These are phyloP conservation scores for Drosophila chauvacae DNA, from an alignment of 1,140 invertebrate species.

Conservation along the genomic window DNA sequence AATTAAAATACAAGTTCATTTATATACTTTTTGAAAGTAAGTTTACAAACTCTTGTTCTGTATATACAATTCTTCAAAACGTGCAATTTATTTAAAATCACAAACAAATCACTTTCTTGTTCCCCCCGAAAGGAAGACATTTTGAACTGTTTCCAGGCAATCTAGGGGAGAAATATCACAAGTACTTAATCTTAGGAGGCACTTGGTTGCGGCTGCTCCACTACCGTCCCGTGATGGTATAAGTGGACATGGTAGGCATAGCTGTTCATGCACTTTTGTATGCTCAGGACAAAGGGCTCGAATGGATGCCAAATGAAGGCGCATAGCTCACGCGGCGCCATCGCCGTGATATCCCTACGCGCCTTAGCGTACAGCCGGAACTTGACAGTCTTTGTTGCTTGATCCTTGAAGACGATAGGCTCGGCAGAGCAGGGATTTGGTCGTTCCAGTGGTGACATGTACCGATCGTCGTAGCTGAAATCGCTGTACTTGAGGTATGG, in stretches of 20 bases:
- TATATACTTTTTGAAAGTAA: too few relatives aligned
- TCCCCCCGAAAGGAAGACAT: background rate
- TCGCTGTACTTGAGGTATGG: constrained; percentile 96
- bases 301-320: constrained; percentile 99
- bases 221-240: constrained; percentile 84
- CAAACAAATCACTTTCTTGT: background rate
- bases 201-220: constrained; percentile 31
- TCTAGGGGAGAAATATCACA: constrained; percentile 12
- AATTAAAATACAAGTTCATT: background rate
- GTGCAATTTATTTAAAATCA: background rate
- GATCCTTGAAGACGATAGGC: constrained; percentile 91
- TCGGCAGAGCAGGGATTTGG: constrained; percentile 95
- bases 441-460: constrained; percentile 97
- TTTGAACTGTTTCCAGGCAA: background rate
- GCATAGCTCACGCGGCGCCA: constrained; percentile 88
- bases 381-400: constrained; percentile 86
- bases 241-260: constrained; percentile 98
- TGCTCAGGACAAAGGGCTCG: constrained; percentile 98
- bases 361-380: constrained; percentile 59
- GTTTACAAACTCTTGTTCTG: background rate
- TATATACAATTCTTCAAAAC: too few relatives aligned
- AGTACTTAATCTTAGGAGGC: background rate
- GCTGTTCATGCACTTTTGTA: constrained; percentile 97
- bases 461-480: constrained; percentile 98
- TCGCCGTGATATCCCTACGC: background rate